Evolutionary conservation across 2,113 vertebrate species (phyloP).

Genomic region (Callionymus lyra): DNA sequence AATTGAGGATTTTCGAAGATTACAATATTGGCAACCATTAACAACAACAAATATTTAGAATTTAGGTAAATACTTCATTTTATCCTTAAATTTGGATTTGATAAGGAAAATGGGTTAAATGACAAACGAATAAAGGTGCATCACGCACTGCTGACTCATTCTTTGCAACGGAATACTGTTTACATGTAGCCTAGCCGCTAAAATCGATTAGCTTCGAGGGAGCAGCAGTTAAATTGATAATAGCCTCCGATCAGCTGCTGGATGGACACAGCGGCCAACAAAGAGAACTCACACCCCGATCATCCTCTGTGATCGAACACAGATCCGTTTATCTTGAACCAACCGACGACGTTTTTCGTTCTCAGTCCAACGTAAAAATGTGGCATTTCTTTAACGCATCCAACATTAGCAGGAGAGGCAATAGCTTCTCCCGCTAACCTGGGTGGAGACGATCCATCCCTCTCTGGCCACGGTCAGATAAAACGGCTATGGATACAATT

Average conservation of each 20-base stretch:
- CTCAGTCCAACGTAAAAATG: background rate
- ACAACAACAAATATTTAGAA: too few species aligned
- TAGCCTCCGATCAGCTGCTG: constrained; percentile 24
- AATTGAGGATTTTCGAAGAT: too few species aligned
- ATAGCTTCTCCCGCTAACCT: constrained; percentile 25
- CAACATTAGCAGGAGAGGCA: constrained; percentile 33
- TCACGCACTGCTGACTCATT: too few species aligned
- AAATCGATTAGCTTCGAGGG: background rate
- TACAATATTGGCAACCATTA: background rate
- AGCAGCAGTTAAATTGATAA: constrained; percentile 1
- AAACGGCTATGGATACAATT: too few species aligned
- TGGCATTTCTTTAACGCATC: background rate
- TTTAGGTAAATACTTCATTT: too few species aligned
- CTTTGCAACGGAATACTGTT: background rate
- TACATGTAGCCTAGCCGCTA: background rate
- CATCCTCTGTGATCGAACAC: background rate
- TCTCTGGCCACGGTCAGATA: background rate
- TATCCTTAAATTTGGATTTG: too few species aligned
- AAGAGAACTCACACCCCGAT: constrained; percentile 27
- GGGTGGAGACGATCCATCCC: constrained; percentile 41
- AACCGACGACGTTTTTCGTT: too few species aligned
- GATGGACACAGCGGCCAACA: constrained; percentile 34
- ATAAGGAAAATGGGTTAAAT: too few species aligned
- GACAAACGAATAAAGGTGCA: too few species aligned
- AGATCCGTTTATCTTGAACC: background rate